Evolutionary conservation across 2,888 invertebrate genomes (phyloP).

Genomic region (Esperia sulphurella): DNA sequence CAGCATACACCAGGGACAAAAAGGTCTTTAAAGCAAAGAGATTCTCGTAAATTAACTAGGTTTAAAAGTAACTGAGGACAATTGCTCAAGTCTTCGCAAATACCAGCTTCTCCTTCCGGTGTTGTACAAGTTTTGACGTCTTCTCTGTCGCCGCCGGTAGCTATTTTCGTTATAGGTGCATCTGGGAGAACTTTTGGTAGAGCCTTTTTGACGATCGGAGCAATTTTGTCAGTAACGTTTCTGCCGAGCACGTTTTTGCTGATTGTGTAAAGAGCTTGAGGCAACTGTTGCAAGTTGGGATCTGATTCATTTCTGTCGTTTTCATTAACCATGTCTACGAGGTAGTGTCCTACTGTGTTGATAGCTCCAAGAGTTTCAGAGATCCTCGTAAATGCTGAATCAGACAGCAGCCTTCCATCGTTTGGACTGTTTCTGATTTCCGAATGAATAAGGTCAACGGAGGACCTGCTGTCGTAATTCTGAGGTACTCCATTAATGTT

Average conservation of each 20-base stretch:
- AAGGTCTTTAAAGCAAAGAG: conserved; percentile 93
- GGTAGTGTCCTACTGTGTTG: conserved; percentile 90
- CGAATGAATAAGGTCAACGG: conserved; percentile 37
- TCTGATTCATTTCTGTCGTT: conserved; percentile 65
- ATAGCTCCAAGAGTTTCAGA: conserved; percentile 87
- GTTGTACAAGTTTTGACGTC: conserved; percentile 86
- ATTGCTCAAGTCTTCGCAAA: conserved; percentile 92
- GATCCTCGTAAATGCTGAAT: conserved; percentile 80
- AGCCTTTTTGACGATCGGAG: conserved; percentile 82
- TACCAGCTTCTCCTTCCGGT: conserved; percentile 88
- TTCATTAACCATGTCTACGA: conserved; percentile 87
- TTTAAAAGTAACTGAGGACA: conserved; percentile 92
- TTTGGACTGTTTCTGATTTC: conserved; percentile 44
- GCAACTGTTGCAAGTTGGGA: conserved; percentile 71
- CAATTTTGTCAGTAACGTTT: conserved; percentile 90
- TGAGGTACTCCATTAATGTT: conserved; percentile 25
- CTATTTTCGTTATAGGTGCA: conserved; percentile 64
- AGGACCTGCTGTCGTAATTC: conserved; percentile 41
- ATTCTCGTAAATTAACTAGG: conserved; percentile 88
- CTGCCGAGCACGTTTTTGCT: conserved; percentile 87
- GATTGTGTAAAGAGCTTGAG: conserved; percentile 87
- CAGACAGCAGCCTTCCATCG: conserved; percentile 77
- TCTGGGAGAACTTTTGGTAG: conserved; percentile 63
- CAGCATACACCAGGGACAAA: conserved; percentile 96
- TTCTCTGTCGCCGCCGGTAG: conserved; percentile 66